These are phyloP conservation scores for Eristalis intricaria DNA, from an alignment of 2,888 invertebrate species.

Conservation along the genomic window DNA sequence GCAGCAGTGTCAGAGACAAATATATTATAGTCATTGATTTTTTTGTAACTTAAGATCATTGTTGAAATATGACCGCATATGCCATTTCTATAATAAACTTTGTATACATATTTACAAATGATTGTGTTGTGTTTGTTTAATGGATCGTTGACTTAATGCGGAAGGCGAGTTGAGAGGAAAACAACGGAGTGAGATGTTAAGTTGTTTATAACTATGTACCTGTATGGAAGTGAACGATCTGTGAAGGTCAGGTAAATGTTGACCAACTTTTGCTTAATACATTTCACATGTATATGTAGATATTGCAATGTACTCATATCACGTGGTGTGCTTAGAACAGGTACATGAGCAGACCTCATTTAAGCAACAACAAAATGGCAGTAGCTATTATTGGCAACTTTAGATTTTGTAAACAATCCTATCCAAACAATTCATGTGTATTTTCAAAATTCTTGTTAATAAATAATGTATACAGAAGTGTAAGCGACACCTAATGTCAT, in stretches of 20 bases:
- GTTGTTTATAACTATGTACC: not conserved
- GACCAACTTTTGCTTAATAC: not conserved
- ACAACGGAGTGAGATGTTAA: not conserved
- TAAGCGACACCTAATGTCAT: not conserved
- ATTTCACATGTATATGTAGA: not conserved
- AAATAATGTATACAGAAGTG: not conserved
- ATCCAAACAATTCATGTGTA: not conserved
- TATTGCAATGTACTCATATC: not conserved
- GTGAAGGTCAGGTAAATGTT: not conserved
- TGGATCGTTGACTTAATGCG: not conserved
- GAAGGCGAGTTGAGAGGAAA: not conserved
- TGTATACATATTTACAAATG: constrained; percentile 2
- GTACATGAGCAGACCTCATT: too few relatives aligned
- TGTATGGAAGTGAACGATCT: not conserved
- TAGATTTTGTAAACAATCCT: too few relatives aligned
- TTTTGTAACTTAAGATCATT: not conserved
- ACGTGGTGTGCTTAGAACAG: too few relatives aligned
- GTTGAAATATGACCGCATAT: not conserved
- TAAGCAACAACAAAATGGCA: too few relatives aligned
- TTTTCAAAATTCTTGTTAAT: not conserved
- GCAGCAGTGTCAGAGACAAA: not conserved
- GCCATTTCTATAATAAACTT: constrained; percentile 15
- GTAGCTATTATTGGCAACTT: too few relatives aligned
- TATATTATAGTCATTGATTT: not conserved
- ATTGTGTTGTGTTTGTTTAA: not conserved